Percentiles rank a stretch among this genome's conserved stretches.
phyloP scores from a whole-genome alignment of 1,140 invertebrate genomes.

The Sinella curviseta region DNA sequence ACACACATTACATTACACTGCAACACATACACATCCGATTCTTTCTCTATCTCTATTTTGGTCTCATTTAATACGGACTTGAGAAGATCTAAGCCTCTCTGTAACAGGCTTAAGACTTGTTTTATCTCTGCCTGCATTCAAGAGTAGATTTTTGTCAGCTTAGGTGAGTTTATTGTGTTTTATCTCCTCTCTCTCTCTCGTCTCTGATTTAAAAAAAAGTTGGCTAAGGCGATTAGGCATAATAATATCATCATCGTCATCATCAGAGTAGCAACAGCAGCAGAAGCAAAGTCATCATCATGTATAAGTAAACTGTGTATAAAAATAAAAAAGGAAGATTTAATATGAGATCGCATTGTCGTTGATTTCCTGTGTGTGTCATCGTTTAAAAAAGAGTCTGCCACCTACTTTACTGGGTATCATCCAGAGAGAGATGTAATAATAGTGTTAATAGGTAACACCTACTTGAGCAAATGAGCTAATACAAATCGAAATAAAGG shows the following conservation, averaged over 20 bases:
- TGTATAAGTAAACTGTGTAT: neutral
- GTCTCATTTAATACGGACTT: slow-evolving; percentile 56
- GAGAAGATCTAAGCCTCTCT: slow-evolving; percentile 54
- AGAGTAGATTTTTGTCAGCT: slow-evolving; percentile 55
- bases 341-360: neutral
- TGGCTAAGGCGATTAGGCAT: slow-evolving; percentile 54
- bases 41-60: neutral
- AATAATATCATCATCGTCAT: slow-evolving; percentile 25
- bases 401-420: too few species aligned
- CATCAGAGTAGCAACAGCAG: neutral
- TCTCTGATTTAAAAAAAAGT: slow-evolving; percentile 52
- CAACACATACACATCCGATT: slow-evolving; percentile 20
- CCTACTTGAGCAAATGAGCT: too few species aligned
- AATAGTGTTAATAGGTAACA: too few species aligned
- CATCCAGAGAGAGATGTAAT: too few species aligned
- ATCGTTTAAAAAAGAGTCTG: too few species aligned
- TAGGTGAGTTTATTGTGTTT: slow-evolving; percentile 56
- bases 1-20: too few species aligned
- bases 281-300: neutral
- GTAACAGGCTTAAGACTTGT: slow-evolving; percentile 57
- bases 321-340: slow-evolving; percentile 5
- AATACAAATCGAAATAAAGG: too few species aligned
- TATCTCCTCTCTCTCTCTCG: slow-evolving; percentile 48
- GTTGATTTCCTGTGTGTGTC: too few species aligned
- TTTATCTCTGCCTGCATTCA: slow-evolving; percentile 55